Conservation (phyloP, 2,797 vertebrate genomes). For the Tapirus indicus region DNA sequence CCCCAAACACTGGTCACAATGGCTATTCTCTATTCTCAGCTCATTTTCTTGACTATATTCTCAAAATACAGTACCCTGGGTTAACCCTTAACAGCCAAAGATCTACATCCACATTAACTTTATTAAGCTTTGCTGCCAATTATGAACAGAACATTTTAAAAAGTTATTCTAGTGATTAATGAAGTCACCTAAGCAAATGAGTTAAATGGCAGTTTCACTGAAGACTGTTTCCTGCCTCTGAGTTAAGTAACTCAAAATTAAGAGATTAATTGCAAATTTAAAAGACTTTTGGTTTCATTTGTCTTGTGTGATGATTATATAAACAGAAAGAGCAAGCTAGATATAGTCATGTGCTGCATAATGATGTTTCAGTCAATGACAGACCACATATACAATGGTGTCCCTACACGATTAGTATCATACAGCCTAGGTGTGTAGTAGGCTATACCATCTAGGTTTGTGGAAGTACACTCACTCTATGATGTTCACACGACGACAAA, state of each 20-base stretch:
- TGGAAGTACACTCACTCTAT: no score
- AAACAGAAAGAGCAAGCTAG: background rate
- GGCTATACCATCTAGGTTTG: no score
- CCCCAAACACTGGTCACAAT: background rate
- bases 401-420: no score
- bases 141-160: background rate
- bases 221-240: background rate
- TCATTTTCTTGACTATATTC: background rate
- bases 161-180: background rate
- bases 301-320: background rate
- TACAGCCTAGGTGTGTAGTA: no score
- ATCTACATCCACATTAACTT: background rate
- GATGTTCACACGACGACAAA: no score
- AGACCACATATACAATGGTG: no score
- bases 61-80: background rate
- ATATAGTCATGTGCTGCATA: background rate
- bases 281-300: background rate
- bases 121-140: background rate
- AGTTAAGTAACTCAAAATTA: background rate
- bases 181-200: background rate
- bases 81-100: conserved; percentile 2
- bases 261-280: background rate
- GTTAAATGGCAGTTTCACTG: background rate
- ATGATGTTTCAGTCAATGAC: no score
- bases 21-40: background rate